These are phyloP conservation scores for Phylloscopus whistleri DNA, from an alignment of 2,113 vertebrate species.

Conservation along the genomic window DNA sequence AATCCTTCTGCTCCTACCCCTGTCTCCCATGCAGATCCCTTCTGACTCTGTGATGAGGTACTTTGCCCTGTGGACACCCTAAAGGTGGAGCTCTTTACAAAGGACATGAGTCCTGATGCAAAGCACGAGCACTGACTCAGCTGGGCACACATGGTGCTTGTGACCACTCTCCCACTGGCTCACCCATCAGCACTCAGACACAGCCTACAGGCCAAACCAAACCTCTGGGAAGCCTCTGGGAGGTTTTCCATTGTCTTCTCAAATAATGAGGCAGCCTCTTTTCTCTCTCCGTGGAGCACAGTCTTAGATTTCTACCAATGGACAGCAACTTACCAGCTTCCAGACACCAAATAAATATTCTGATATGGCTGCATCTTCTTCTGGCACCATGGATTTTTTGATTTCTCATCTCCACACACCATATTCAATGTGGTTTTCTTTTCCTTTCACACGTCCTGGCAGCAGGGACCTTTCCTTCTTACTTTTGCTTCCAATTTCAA, in stretches of 20 bases:
- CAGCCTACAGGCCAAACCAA: background rate
- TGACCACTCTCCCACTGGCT: background rate
- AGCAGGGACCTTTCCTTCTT: background rate
- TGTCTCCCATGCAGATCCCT: background rate
- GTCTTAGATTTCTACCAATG: background rate
- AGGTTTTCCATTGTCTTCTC: background rate
- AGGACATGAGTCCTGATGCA: background rate
- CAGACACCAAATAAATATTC: background rate
- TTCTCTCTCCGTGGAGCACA: background rate
- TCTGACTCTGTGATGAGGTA: background rate
- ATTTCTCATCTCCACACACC: background rate
- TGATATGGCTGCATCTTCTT: background rate
- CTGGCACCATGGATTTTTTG: background rate
- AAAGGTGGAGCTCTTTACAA: background rate
- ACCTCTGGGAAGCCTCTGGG: background rate
- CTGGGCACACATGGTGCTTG: background rate
- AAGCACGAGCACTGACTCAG: background rate
- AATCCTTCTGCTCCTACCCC: background rate
- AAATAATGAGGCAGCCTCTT: background rate
- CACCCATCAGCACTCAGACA: background rate
- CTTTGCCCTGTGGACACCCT: background rate
- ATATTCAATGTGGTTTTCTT: background rate
- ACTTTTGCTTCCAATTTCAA: conserved; percentile 3
- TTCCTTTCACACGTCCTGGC: background rate
- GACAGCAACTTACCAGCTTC: background rate